Percentiles rank a stretch among this genome's conserved stretches.
Evolutionary conservation across 2,113 vertebrate species (phyloP).

Genomic region (Marcusenius ussheri): DNA sequence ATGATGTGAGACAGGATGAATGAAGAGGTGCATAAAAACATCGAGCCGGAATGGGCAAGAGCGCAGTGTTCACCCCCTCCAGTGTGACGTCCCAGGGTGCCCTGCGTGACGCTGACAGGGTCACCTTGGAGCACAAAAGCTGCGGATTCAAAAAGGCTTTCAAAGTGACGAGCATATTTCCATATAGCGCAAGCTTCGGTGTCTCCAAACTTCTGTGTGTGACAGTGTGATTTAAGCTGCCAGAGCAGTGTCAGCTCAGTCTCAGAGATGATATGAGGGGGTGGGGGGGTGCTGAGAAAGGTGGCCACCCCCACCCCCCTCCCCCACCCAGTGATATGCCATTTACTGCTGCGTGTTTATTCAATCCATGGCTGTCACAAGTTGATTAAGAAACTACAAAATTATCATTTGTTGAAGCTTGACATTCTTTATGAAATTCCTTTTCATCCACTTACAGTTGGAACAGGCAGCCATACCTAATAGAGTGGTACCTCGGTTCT

Average conservation of each 20-base stretch:
- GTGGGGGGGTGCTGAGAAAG: background rate
- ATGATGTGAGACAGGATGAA: background rate
- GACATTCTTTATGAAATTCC: background rate
- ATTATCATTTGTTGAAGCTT: background rate
- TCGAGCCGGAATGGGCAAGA: background rate
- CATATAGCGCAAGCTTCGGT: background rate
- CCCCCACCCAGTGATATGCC: background rate
- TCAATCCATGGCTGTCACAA: background rate
- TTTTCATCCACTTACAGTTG: background rate
- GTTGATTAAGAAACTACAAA: background rate
- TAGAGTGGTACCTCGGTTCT: background rate
- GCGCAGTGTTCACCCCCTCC: background rate
- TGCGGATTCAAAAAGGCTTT: background rate
- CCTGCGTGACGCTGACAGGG: background rate
- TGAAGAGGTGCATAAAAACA: background rate
- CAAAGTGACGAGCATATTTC: background rate
- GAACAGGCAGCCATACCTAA: background rate
- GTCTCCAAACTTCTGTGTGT: background rate
- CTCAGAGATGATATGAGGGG: background rate
- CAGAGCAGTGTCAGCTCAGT: background rate
- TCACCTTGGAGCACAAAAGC: background rate
- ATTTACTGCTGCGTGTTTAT: background rate
- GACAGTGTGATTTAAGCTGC: background rate
- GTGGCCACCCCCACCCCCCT: no score
- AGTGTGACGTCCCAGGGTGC: background rate